These are phyloP conservation scores for Styela clava DNA, from an alignment of 23 tunicate species.

Conservation along the genomic window DNA sequence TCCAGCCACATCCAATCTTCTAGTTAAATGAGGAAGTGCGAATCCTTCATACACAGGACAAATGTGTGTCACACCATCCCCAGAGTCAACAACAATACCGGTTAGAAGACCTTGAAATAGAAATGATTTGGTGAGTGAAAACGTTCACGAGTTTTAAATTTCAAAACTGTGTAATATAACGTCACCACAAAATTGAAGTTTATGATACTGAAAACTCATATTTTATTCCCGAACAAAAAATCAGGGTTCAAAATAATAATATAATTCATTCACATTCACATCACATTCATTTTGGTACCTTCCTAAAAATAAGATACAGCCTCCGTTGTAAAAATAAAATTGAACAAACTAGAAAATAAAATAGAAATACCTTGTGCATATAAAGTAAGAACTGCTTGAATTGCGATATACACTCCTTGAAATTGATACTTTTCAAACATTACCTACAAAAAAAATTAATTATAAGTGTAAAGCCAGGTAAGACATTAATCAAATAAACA, in stretches of 20 bases:
- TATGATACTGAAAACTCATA: no score
- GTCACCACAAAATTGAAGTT: no score
- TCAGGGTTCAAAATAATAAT: no score
- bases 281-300: no score
- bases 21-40: constrained; percentile 87
- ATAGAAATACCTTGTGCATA: constrained; percentile 99
- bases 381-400: constrained; percentile 97
- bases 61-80: constrained; percentile 99
- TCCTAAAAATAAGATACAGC: no score
- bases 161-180: background rate
- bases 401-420: constrained; percentile 94
- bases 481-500: background rate
- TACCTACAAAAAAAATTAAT: constrained; percentile 41
- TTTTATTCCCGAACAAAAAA: no score
- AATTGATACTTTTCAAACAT: constrained; percentile 98
- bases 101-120: constrained; percentile 72
- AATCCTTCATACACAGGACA: constrained; percentile 99
- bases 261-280: no score
- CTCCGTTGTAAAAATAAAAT: no score
- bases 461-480: no score
- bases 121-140: background rate
- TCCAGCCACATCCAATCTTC: constrained; percentile 97
- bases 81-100: constrained; percentile 98
- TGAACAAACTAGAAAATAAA: no score
- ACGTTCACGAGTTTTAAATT: background rate